Evolutionary conservation across 2,113 vertebrate species (phyloP), one percentile per base, ranked within the genome.

Genomic region (Sebastes schlegelii): DNA sequence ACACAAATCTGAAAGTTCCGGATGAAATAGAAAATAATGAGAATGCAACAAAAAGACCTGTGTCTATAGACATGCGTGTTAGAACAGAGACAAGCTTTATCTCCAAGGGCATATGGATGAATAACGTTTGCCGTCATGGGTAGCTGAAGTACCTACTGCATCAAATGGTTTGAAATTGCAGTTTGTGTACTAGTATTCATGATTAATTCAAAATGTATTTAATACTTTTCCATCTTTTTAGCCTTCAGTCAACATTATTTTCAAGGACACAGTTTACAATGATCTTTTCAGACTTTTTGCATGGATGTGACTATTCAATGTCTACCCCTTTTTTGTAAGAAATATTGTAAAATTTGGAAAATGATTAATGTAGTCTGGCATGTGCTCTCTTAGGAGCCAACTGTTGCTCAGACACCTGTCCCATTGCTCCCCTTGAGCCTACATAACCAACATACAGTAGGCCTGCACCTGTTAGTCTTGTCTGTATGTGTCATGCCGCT

Each of bases 381-480:
- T 66, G 23, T 58, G 34, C 1, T 1, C 51, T 69, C 61, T 19
- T 0, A n/a, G 55, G n/a, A 71, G 70, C 45, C 77, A 77, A 62
- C 77, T 86, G 84, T 75, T 73, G 63, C 51, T 46, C 26, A 48
- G 69, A 21, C 84, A 84, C 63, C 73, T 87, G 70, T 88, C 82
- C 57, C 10, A 52, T 40, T 66, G 49, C 83, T 84, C 79, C 61
- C 49, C 65, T 81, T 61, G 58, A 68, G 86, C 62, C 45, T 34
- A 26, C 58, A 76, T 76, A 49, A 54, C 64, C 52, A 45, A 60
- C 77, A 79, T 52, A 73, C 52, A 81, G 82, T 51, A 70, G 48
- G 40, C 43, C 75, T 74, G 80, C 91, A 87, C 80, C 88, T 92
- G 91, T 87, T 75, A 4, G 63, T 40, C 67, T 17, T 43, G 62